Evolutionary conservation across 1,140 invertebrate species (phyloP).

Genomic region (Zaprionus camerounensis): DNA sequence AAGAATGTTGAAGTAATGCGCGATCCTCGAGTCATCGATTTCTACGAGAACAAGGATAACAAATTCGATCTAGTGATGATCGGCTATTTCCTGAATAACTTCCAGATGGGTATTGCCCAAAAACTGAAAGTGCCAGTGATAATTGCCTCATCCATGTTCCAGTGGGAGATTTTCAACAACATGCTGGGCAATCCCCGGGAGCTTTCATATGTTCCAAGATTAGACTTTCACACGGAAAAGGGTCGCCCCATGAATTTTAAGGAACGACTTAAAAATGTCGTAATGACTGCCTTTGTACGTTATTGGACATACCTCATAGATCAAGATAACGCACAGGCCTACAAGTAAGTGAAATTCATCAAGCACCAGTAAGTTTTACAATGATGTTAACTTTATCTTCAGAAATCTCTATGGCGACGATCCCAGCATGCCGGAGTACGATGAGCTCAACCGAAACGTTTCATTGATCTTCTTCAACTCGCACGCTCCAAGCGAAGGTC

Average conservation of each 20-base stretch:
- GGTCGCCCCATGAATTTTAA: slow-evolving; percentile 31
- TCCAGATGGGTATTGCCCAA: slow-evolving; percentile 54
- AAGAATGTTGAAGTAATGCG: slow-evolving; percentile 37
- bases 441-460: slow-evolving; percentile 55
- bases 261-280: slow-evolving; percentile 21
- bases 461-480: slow-evolving; percentile 62
- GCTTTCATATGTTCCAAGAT: slow-evolving; percentile 49
- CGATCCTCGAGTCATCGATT: slow-evolving; percentile 33
- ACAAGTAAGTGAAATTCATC: too few relatives aligned
- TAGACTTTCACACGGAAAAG: slow-evolving; percentile 5
- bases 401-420: slow-evolving; percentile 52
- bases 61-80: slow-evolving; percentile 64
- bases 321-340: not conserved
- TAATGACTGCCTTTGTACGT: not conserved
- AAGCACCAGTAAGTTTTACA: not conserved
- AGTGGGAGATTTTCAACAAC: slow-evolving; percentile 26
- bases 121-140: slow-evolving; percentile 65
- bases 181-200: slow-evolving; percentile 56
- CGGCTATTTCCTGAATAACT: slow-evolving; percentile 66
- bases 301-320: slow-evolving; percentile 7
- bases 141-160: slow-evolving; percentile 40
- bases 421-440: slow-evolving; percentile 41
- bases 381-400: not conserved
- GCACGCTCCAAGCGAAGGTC: slow-evolving; percentile 55
- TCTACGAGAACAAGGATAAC: slow-evolving; percentile 59